These are phyloP conservation scores for Neomicropteryx cornuta DNA, from an alignment of 1,140 invertebrate genomes.

Conservation along the genomic window DNA sequence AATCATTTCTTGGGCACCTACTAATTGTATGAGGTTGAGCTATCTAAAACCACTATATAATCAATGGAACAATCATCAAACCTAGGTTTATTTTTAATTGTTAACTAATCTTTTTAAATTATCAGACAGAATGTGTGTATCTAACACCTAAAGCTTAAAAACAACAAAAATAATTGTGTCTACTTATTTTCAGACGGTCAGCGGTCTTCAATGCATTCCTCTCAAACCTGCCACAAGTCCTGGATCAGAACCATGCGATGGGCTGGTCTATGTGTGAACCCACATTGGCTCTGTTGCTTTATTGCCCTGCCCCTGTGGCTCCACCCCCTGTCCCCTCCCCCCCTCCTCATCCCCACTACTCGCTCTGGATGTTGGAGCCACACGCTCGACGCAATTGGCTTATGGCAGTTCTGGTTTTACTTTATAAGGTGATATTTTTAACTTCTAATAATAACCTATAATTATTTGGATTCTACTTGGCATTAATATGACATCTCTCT, in stretches of 20 bases:
- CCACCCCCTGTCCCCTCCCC: constrained; percentile 43
- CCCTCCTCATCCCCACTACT: constrained; percentile 47
- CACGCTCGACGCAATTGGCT: constrained; percentile 85
- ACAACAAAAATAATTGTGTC: too few species aligned
- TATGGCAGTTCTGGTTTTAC: constrained; percentile 81
- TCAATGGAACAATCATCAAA: too few species aligned
- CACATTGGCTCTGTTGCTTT: constrained; percentile 66
- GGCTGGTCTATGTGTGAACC: constrained; percentile 78
- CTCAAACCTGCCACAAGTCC: constrained; percentile 80
- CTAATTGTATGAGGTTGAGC: too few species aligned
- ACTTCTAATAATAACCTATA: too few species aligned
- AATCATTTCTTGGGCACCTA: too few species aligned
- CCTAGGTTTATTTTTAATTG: too few species aligned
- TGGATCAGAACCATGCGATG: constrained; percentile 91
- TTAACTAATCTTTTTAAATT: too few species aligned
- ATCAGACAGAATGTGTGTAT: too few species aligned
- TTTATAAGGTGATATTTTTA: constrained; percentile 77
- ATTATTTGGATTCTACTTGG: neutral
- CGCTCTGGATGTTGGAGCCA: constrained; percentile 78
- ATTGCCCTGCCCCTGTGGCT: constrained; percentile 23
- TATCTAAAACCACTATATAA: too few species aligned
- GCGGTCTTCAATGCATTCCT: constrained; percentile 94
- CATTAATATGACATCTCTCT: neutral
- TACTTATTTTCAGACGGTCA: constrained; percentile 63
- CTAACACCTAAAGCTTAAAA: too few species aligned